Evolutionary conservation across 2,888 invertebrate species (phyloP).

Genomic region (Petrophora chlorosata): DNA sequence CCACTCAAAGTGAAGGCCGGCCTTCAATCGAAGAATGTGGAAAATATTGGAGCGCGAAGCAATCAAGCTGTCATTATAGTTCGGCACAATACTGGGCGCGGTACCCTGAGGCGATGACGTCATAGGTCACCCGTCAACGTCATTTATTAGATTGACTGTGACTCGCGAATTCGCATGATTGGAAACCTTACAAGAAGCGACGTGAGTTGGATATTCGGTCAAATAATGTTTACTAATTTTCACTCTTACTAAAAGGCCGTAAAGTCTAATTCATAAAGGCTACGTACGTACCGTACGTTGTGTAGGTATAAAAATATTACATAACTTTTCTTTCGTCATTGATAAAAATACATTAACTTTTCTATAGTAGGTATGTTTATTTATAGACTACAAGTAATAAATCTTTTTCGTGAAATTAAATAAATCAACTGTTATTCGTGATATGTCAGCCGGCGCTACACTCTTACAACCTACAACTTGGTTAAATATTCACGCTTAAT

Average conservation of each 20-base stretch:
- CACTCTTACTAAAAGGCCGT: too few relatives aligned
- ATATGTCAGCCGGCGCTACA: conserved; percentile 35
- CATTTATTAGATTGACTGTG: conserved; percentile 29
- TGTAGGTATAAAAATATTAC: too few relatives aligned
- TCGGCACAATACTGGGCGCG: conserved; percentile 35
- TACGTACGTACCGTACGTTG: too few relatives aligned
- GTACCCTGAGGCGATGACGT: conserved; percentile 26
- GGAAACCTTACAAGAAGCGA: conserved; percentile 6
- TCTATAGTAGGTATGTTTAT: too few relatives aligned
- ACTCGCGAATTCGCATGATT: conserved; percentile 23
- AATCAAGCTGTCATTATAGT: conserved; percentile 42
- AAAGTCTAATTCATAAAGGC: too few relatives aligned
- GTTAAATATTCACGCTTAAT: conserved; percentile 15
- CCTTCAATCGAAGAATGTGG: conserved; percentile 40
- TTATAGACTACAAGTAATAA: too few relatives aligned
- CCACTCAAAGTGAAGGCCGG: not conserved
- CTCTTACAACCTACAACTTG: conserved; percentile 7
- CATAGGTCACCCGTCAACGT: conserved; percentile 28
- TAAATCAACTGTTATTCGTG: too few relatives aligned
- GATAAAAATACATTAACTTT: too few relatives aligned
- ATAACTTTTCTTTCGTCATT: too few relatives aligned
- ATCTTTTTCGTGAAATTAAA: too few relatives aligned
- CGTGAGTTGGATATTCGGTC: not conserved
- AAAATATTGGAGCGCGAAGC: conserved; percentile 42
- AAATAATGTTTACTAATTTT: not conserved